Conservation (phyloP, 2,797 vertebrate genomes). For the Sus cebifrons region DNA sequence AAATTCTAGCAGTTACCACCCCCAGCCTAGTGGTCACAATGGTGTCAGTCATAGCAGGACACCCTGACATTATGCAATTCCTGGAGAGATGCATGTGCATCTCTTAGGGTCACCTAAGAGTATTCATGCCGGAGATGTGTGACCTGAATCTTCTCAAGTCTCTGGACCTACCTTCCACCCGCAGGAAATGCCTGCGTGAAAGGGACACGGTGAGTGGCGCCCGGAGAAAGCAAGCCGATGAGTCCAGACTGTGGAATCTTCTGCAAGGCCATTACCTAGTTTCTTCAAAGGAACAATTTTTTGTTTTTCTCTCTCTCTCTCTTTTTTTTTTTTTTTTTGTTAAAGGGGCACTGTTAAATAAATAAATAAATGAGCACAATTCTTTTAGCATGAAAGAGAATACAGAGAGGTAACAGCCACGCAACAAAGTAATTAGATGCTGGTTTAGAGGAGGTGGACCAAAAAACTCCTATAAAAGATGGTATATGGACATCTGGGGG, state of each 20-base stretch:
- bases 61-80: not conserved
- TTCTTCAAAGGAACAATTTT: not conserved
- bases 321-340: too few relatives aligned
- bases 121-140: not conserved
- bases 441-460: not conserved
- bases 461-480: not conserved
- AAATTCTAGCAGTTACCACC: not conserved
- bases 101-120: not conserved
- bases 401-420: not conserved
- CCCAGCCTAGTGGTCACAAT: not conserved
- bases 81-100: not conserved
- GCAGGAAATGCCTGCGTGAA: not conserved
- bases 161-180: not conserved
- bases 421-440: not conserved
- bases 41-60: not conserved
- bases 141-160: not conserved
- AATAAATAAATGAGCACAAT: not conserved
- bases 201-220: not conserved
- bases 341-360: too few relatives aligned
- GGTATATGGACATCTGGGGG: not conserved
- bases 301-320: not conserved
- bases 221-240: not conserved
- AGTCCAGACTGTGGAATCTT: not conserved
- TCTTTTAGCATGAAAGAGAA: conserved; percentile 38
- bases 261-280: not conserved